Conservation (phyloP, 2,888 invertebrate genomes). For the Lepidochitona cinerea region DNA sequence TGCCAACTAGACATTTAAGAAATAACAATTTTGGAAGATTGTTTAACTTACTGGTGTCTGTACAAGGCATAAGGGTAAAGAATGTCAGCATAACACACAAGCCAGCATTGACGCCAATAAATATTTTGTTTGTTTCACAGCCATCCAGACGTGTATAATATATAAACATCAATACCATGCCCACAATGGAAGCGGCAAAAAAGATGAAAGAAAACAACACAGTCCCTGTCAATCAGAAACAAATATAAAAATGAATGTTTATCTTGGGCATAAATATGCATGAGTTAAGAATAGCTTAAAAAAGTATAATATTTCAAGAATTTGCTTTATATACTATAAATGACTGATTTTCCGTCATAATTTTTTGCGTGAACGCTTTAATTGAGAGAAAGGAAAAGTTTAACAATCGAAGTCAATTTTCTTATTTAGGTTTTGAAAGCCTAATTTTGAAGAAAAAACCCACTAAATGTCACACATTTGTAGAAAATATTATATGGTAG, state of each 20-base stretch:
- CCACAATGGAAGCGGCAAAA: constrained; percentile 59
- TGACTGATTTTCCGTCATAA: background rate
- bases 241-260: background rate
- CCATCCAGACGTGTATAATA: constrained; percentile 65
- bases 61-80: constrained; percentile 68
- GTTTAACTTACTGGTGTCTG: constrained; percentile 18
- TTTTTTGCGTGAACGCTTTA: background rate
- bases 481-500: too few relatives aligned
- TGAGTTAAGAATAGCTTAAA: background rate
- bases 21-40: too few relatives aligned
- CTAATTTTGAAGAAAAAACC: too few relatives aligned
- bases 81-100: constrained; percentile 68
- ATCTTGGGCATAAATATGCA: background rate
- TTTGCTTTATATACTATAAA: background rate
- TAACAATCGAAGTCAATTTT: background rate
- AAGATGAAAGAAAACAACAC: constrained; percentile 65
- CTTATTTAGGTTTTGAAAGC: background rate
- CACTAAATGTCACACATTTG: too few relatives aligned
- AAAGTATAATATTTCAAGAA: background rate
- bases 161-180: constrained; percentile 64
- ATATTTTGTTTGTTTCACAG: constrained; percentile 70
- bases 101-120: constrained; percentile 69
- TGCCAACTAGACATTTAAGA: too few relatives aligned
- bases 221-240: constrained; percentile 49
- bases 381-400: background rate